These are phyloP conservation scores for Hiodon tergisus DNA, from an alignment of 2,113 vertebrate species.

Conservation along the genomic window DNA sequence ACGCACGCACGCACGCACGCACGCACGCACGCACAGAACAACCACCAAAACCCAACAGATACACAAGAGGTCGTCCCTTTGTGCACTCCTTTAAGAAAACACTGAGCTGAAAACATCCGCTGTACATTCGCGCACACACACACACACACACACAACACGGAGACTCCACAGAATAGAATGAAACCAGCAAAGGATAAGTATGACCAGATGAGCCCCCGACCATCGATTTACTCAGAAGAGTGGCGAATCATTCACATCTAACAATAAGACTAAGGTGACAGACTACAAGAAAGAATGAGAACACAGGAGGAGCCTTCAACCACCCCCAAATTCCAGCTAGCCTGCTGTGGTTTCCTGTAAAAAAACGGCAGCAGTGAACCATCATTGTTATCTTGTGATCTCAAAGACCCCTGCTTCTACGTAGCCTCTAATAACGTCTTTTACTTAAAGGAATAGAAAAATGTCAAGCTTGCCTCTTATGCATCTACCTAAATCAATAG, in stretches of 20 bases:
- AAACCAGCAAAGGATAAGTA: background rate
- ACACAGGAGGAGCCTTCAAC: background rate
- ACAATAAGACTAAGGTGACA: too few species aligned
- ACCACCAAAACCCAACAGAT: too few species aligned
- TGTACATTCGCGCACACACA: background rate
- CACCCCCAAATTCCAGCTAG: background rate
- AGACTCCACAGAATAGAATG: background rate
- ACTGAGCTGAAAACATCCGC: too few species aligned
- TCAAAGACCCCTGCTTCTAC: too few species aligned
- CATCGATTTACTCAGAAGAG: background rate
- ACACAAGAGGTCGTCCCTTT: too few species aligned
- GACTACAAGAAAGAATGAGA: background rate
- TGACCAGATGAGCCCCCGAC: background rate
- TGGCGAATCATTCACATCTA: too few species aligned
- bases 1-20: background rate
- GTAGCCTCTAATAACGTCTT: too few species aligned
- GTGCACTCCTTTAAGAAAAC: too few species aligned
- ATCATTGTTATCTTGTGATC: background rate
- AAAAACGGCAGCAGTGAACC: background rate
- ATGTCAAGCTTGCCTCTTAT: too few species aligned
- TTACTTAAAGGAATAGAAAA: too few species aligned
- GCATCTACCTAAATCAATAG: too few species aligned
- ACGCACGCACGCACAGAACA: slow-evolving; percentile 7
- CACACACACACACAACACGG: background rate
- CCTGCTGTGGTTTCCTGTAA: slow-evolving; percentile 18